A percentile compares a stretch with the other conserved stretches of the same genome.
phyloP scores from a whole-genome alignment of 2,113 vertebrate species.

The Nothoprocta perdicaria region DNA sequence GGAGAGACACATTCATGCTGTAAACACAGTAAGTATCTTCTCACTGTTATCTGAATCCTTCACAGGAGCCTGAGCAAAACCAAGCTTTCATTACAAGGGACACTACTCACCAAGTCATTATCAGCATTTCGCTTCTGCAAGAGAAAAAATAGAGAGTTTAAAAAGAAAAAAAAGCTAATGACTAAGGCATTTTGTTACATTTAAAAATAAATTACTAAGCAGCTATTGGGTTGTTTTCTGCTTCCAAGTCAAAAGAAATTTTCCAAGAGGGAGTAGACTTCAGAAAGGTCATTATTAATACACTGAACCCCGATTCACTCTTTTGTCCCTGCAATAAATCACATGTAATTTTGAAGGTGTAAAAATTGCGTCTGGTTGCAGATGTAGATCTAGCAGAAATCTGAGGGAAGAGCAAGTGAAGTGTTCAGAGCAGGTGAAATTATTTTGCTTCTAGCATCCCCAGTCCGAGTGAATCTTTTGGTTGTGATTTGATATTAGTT shows the following conservation, averaged over 20 bases:
- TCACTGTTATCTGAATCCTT: background rate
- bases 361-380: background rate
- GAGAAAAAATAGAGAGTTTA: conserved; percentile 12
- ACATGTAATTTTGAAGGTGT: background rate
- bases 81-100: background rate
- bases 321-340: background rate
- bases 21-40: background rate
- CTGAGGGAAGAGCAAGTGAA: background rate
- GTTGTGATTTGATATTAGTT: background rate
- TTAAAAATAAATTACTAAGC: background rate
- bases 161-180: background rate
- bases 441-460: background rate
- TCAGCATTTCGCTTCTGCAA: conserved; percentile 74
- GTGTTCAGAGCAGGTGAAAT: background rate
- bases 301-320: background rate
- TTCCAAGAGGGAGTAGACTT: background rate
- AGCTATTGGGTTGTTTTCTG: background rate
- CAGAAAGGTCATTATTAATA: background rate
- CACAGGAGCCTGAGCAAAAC: background rate
- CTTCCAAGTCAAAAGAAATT: background rate
- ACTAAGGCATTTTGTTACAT: background rate
- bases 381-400: background rate
- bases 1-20: background rate
- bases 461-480: background rate
- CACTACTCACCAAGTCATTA: conserved; percentile 73